phyloP scores from a whole-genome alignment of 2,797 vertebrate genomes.

The Chanos chanos region DNA sequence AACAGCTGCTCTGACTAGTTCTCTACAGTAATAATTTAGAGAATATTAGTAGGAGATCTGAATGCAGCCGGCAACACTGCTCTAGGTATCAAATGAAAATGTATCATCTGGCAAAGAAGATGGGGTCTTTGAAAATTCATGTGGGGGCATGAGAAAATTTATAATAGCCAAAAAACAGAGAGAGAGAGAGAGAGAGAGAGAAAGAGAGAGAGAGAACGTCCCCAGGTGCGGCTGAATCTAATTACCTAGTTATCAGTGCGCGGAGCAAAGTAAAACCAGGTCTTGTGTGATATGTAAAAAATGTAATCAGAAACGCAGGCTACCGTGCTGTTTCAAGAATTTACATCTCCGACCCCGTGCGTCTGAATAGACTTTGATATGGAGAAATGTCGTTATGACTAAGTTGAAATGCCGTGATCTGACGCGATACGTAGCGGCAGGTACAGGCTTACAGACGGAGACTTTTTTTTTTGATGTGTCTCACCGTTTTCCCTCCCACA shows the following conservation, averaged over 20 bases:
- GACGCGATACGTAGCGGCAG: conserved; percentile 43
- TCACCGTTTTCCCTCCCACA: conserved; percentile 11
- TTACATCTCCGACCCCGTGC: not conserved
- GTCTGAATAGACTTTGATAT: conserved; percentile 3
- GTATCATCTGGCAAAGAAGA: not conserved
- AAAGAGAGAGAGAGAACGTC: no score
- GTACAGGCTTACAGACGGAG: conserved; percentile 9
- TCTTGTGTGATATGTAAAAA: not conserved
- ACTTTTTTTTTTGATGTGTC: conserved; percentile 10
- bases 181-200: no score
- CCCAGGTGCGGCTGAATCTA: no score
- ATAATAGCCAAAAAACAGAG: not conserved
- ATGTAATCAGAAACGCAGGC: no score
- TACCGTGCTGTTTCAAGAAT: not conserved
- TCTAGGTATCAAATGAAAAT: not conserved
- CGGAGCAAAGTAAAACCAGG: not conserved
- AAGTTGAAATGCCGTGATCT: conserved; percentile 37
- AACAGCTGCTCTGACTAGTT: conserved; percentile 13
- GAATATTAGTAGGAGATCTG: not conserved
- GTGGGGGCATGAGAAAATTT: no score
- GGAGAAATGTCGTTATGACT: conserved; percentile 6
- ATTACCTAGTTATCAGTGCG: not conserved
- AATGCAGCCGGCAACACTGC: not conserved
- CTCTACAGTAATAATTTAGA: not conserved
- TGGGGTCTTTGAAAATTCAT: no score